Evolutionary conservation across 2,888 invertebrate genomes (phyloP), one percentile per base, ranked within the genome.

Genomic region (Caenorhabditis uteleia): DNA sequence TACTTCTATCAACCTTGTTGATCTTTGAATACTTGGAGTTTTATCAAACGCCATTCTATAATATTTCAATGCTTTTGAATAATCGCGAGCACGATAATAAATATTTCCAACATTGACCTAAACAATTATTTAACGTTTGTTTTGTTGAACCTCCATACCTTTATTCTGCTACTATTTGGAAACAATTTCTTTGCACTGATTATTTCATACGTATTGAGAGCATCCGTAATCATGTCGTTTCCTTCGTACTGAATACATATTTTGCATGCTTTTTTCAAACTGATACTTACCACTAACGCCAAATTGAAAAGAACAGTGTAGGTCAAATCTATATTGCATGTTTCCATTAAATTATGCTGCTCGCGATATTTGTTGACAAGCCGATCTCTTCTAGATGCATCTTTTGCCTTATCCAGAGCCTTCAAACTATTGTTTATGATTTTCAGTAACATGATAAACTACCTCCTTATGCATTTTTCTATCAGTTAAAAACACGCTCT

Each of bases 21-120:
- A 91, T 84, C 93, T 94, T 83, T 95, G 92, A 50, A 91, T 91
- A 34, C 91, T 91, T 0, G 95, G 93, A 3, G 88, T 86, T 85
- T 97, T 97, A 85, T 98, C 98, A 69, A 98, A 87, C 0, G 97
- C 95, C 97, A 97, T 98, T 77, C 95, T 88, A 84, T 95, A 98
- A 87, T 94, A 90, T 87, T 98, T 98, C 57, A 98, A 89, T 0
- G 97, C 95, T 47, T 65, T 65, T 14, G 91, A 90, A 82, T 91
- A 93, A 89, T 71, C 92, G 70, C 86, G 93, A 88, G 94, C 91
- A 85, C 91, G 91, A 80, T 92, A 92, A 85, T 94, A 93, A 79
- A 98, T 93, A 83, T 97, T 97, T 1, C 95, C 97, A 91, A 98
- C 95, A 84, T 98, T 98, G 0, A 97, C 90, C n/a, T 66, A 56